Conservation (phyloP, 2,888 invertebrate species). For the Temnothorax ravouxi region DNA sequence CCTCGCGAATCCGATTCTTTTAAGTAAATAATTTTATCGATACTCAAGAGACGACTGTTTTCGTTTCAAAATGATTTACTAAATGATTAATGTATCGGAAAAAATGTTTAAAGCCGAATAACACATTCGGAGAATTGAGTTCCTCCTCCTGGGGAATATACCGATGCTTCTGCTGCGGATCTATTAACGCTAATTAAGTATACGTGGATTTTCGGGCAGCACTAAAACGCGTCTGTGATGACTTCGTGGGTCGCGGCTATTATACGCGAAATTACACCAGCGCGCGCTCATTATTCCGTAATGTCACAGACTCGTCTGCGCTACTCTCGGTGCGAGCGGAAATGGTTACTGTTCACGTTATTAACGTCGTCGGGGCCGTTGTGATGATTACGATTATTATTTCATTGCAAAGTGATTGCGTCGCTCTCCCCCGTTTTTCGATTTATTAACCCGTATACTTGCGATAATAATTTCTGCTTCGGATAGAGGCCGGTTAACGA, state of each 20-base stretch:
- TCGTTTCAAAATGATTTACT: background rate
- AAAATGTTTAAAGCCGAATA: background rate
- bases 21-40: conserved; percentile 10
- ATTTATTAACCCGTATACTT: conserved; percentile 32
- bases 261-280: conserved; percentile 53
- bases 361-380: conserved; percentile 39
- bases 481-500: background rate
- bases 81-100: no score
- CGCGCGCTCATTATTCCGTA: conserved; percentile 43
- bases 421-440: conserved; percentile 7
- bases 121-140: background rate
- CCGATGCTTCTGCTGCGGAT: background rate
- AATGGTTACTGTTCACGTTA: conserved; percentile 51
- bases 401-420: conserved; percentile 46
- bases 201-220: conserved; percentile 42
- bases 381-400: conserved; percentile 52
- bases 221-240: conserved; percentile 44
- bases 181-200: conserved; percentile 55
- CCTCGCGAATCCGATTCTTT: background rate
- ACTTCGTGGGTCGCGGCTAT: conserved; percentile 46
- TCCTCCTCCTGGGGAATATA: background rate
- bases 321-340: conserved; percentile 30
- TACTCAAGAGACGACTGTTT: background rate
- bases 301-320: conserved; percentile 47
- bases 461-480: conserved; percentile 10